Evolutionary conservation across 2,113 vertebrate species (phyloP), one percentile per base, ranked within the genome.

Genomic region (Hippocampus barbouri): DNA sequence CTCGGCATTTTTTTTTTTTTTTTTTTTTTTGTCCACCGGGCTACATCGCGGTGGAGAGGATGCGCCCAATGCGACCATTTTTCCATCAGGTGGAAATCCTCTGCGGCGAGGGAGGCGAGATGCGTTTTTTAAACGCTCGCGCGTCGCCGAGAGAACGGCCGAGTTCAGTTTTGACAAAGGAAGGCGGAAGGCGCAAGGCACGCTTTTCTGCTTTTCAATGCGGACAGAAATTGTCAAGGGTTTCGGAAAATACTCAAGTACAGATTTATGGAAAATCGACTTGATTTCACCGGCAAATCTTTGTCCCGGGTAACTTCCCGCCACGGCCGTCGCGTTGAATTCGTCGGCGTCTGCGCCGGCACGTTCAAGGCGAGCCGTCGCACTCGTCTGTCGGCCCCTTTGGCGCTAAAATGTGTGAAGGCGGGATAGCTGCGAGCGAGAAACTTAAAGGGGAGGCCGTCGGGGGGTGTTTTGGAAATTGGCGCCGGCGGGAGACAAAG

Each of bases 71-170:
- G 83, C 83, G 86, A 74, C 85, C 85, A 82, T 83, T 86, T 84
- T 88, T 87, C 78, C 78, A 85, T 89, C 82, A 81, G 71, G 83
- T 83, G 74, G 77, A 85, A 88, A 88, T 87, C 86, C 82, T 79
- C 67, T 80, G 70, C 0, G 54, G 69, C 68, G 83, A 66, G 69
- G 81, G 70, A 45, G 70, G 74, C 59, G 73, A 69, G 60, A 34
- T 18, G 5, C 12, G 49, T 51, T 51, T 51, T 54, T n/a, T n/a
- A 21, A 23, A 18, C 8, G n/a, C 4, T 25, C 1, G n/a, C 10
- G 54, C 12, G n/a, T 57, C 54, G n/a, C n/a, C 9, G n/a, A 11
- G n/a, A 7, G 4, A 11, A 21, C 12, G 25, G 59, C 15, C 23
- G 18, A 61, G 2, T 2, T 5, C 18, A 30, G 25, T 25, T 25